phyloP scores from a whole-genome alignment of 2,797 vertebrate species.

The Tamandua tetradactyla region DNA sequence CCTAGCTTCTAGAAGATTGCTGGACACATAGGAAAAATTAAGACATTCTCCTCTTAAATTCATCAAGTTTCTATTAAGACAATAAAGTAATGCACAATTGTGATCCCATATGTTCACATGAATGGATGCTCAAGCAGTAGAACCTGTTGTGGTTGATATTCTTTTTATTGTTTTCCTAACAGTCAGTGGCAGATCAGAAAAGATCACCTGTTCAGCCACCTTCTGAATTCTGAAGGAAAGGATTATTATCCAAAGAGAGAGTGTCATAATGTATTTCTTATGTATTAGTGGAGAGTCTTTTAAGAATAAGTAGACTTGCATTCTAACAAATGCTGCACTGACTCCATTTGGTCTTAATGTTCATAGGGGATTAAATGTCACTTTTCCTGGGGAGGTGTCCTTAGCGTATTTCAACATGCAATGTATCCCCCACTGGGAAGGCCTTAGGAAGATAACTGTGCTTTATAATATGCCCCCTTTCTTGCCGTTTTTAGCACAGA shows the following conservation, averaged over 20 bases:
- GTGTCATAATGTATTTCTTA: slow-evolving; percentile 28
- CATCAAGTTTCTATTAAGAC: background rate
- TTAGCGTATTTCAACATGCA: slow-evolving; percentile 8
- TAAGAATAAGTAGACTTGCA: slow-evolving; percentile 15
- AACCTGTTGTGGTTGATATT: background rate
- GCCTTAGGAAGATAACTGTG: background rate
- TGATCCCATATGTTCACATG: background rate
- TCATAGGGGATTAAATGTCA: slow-evolving; percentile 36
- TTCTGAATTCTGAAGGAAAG: slow-evolving; percentile 14
- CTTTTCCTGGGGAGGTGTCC: slow-evolving; percentile 12
- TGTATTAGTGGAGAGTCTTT: slow-evolving; percentile 41
- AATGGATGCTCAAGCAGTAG: background rate
- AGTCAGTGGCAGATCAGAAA: slow-evolving; percentile 4
- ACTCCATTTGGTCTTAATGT: background rate
- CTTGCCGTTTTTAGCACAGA: background rate
- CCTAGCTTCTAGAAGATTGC: background rate
- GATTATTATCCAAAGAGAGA: slow-evolving; percentile 7
- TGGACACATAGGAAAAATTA: background rate
- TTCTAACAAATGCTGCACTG: background rate
- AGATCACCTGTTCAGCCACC: slow-evolving; percentile 32
- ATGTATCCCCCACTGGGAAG: background rate
- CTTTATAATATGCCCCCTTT: background rate
- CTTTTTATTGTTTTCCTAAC: slow-evolving; percentile 58
- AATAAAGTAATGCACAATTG: background rate
- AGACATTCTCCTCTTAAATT: background rate